phyloP scores from a whole-genome alignment of 2,113 vertebrate species.

The Cryptotis parvus region DNA sequence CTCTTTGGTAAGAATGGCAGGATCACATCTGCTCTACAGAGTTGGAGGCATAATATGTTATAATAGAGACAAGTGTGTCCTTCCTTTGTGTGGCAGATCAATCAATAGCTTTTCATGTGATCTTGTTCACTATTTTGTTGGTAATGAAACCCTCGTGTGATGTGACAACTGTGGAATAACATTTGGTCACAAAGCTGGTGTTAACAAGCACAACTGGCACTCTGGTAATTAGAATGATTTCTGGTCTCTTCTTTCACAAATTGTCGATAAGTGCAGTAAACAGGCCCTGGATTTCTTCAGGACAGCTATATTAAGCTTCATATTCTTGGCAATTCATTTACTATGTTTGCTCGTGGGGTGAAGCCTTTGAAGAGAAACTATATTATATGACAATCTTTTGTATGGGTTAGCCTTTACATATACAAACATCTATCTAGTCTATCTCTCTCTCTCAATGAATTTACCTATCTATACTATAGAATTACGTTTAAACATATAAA shows the following conservation, averaged over 20 bases:
- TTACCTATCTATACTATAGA: background rate
- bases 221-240: conserved; percentile 90
- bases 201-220: conserved; percentile 90
- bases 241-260: conserved; percentile 89
- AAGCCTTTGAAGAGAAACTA: conserved; percentile 35
- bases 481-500: conserved; percentile 4
- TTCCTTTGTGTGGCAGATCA: conserved; percentile 90
- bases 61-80: conserved; percentile 87
- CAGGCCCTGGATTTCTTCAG: conserved; percentile 85
- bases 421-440: conserved; percentile 1
- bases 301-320: conserved; percentile 86
- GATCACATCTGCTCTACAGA: conserved; percentile 77
- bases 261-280: conserved; percentile 90
- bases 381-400: conserved; percentile 32
- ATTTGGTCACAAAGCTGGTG: conserved; percentile 90
- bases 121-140: conserved; percentile 89
- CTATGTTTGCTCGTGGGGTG: background rate
- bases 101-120: conserved; percentile 89
- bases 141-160: conserved; percentile 89
- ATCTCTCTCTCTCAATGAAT: no score
- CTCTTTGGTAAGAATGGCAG: conserved; percentile 55
- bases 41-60: conserved; percentile 84
- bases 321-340: conserved; percentile 76
- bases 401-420: background rate
- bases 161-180: conserved; percentile 90